A percentile compares a stretch with the other conserved stretches of the same genome.
Evolutionary conservation across 2,888 invertebrate species (phyloP).

Genomic region (Caenorhabditis angaria): DNA sequence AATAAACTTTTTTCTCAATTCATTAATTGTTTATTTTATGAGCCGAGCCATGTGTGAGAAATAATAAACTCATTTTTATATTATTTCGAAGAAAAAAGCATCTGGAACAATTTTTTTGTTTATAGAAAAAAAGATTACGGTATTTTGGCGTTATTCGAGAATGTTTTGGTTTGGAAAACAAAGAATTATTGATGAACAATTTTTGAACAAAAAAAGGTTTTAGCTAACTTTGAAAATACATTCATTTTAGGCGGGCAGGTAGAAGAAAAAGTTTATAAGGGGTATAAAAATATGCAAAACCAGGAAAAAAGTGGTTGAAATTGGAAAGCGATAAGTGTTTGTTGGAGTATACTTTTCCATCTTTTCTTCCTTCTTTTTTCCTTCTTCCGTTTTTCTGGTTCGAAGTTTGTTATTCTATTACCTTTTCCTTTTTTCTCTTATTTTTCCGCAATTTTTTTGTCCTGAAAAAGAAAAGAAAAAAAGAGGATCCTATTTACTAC

Average conservation of each 20-base stretch:
- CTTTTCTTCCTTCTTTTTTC: conserved; percentile 6
- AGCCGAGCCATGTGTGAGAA: too few species aligned
- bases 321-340: conserved; percentile 1
- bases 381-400: not conserved
- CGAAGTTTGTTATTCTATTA: conserved; percentile 9
- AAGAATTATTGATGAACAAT: not conserved
- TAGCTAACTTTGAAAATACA: not conserved
- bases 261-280: not conserved
- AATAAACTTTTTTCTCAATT: too few species aligned
- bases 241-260: not conserved
- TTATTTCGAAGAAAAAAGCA: too few species aligned
- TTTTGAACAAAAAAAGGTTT: not conserved
- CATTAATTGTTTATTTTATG: too few species aligned
- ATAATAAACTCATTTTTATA: too few species aligned
- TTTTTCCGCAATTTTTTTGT: too few species aligned
- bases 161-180: not conserved
- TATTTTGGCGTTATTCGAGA: not conserved
- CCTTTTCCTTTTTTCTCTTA: not conserved
- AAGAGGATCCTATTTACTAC: not conserved
- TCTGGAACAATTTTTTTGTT: too few species aligned
- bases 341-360: not conserved
- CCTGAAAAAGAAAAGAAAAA: not conserved
- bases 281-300: conserved; percentile 7
- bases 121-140: too few species aligned
- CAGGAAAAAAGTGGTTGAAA: conserved; percentile 5